Conservation (phyloP, 2,113 vertebrate genomes). For the Oreochromis aureus region DNA sequence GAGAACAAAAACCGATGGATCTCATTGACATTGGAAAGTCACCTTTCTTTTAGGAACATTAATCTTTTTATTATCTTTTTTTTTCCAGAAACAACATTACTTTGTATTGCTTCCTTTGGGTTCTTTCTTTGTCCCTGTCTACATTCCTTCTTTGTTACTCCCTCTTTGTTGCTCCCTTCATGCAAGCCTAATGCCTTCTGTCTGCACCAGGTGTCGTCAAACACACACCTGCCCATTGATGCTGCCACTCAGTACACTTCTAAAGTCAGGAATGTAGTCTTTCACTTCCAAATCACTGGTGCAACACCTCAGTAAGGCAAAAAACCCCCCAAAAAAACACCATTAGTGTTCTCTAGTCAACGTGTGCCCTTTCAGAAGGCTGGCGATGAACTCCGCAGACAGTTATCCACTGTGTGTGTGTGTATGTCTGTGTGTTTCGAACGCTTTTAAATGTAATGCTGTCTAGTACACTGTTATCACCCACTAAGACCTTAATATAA, state of each 20-base stretch:
- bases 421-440: background rate
- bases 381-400: conserved; percentile 5
- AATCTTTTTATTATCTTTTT: conserved; percentile 42
- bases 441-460: too few relatives aligned
- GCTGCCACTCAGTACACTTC: conserved; percentile 13
- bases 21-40: background rate
- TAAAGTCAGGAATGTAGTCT: background rate
- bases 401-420: background rate
- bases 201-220: background rate
- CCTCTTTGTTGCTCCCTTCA: background rate
- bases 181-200: background rate
- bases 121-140: background rate
- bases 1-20: background rate
- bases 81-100: background rate
- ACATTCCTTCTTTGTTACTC: background rate
- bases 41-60: background rate
- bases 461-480: too few relatives aligned
- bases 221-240: conserved; percentile 4
- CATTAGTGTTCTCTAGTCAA: conserved; percentile 56
- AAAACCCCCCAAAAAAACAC: background rate
- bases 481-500: background rate
- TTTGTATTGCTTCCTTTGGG: background rate
- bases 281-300: conserved; percentile 25
- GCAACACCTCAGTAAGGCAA: conserved; percentile 33
- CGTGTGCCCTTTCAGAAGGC: conserved; percentile 43